These are phyloP conservation scores for Prostheceraeus crozeri DNA, from an alignment of 2,888 invertebrate species.

Conservation along the genomic window DNA sequence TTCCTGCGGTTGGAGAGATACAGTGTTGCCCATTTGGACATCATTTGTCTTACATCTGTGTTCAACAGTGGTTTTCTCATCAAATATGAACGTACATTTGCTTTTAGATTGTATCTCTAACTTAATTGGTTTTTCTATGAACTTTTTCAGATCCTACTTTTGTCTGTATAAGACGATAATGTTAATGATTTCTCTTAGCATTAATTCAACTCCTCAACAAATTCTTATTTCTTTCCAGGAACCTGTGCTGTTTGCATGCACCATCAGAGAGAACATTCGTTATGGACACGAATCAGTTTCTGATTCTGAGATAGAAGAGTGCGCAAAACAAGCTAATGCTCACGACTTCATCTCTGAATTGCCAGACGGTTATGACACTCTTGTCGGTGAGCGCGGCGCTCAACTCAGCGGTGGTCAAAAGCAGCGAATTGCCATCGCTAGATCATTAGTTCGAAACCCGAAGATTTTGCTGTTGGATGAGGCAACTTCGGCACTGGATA, in stretches of 20 bases:
- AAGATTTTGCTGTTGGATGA: constrained; percentile 92
- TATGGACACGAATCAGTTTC: constrained; percentile 46
- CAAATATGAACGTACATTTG: too few species aligned
- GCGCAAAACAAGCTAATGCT: constrained; percentile 49
- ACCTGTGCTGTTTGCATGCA: constrained; percentile 61
- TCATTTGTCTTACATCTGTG: too few species aligned
- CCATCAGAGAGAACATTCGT: constrained; percentile 57
- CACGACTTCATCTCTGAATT: constrained; percentile 48
- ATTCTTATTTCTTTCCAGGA: too few species aligned
- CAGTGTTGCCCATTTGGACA: too few species aligned
- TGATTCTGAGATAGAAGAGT: constrained; percentile 45
- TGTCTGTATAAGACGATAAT: too few species aligned
- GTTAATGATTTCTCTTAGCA: too few species aligned
- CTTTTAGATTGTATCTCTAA: too few species aligned
- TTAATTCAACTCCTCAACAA: too few species aligned
- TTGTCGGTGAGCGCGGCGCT: constrained; percentile 82
- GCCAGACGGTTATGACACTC: constrained; percentile 42
- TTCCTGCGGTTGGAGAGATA: too few species aligned
- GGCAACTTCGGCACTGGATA: constrained; percentile 93
- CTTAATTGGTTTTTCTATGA: too few species aligned
- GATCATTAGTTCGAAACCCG: constrained; percentile 85
- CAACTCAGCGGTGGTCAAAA: constrained; percentile 98
- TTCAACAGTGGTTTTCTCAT: too few species aligned
- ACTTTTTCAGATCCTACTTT: too few species aligned
- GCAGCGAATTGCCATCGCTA: constrained; percentile 91